Evolutionary conservation across 2,888 invertebrate genomes (phyloP), one percentile per base, ranked within the genome.

Genomic region (Volucella bombylans): DNA sequence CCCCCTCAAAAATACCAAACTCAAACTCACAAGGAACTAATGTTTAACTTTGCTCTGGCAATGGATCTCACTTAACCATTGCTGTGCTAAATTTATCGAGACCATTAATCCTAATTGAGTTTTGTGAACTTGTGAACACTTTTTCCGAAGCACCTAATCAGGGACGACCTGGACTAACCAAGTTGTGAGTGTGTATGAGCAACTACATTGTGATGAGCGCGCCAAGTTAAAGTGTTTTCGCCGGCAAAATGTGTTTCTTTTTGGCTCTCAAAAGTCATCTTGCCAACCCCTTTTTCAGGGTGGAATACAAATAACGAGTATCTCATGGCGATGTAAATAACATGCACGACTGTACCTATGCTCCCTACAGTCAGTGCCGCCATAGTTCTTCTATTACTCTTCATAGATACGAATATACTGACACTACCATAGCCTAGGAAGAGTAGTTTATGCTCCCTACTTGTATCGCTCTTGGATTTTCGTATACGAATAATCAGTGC

Each of bases 21-120:
- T 38, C 18, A 23, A 39, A 50, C 15, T 1, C 11, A n/a, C 11
- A 2, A 15, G 18, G 14, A 38, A 38, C 15, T 57, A 57, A 15
- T 10, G 18, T 31, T 54, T 10, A 72, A 62, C 69, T 69, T 69
- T 49, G 57, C 18, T 31, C 31, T 14, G 50, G 23, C 52, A 43
- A 31, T 52, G 65, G 62, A 50, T 54, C 23, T 38, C 39, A n/a
- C 43, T 68, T 31, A 23, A 23, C 15, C 41, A 41, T 11, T 14
- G 55, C 45, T 41, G 52, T 61, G 39, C 43, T 62, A 10, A 54
- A 57, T 31, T 65, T 57, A 54, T 52, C 52, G 45, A 15, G 50
- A 23, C 55, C 69, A 64, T 78, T 64, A 78, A 64, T 71, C 71
- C 78, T 78, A 78, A 78, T 78, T 78, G 69, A 71, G 69, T 74